These are phyloP conservation scores for Micoletzkya japonica DNA, from an alignment of 2,888 invertebrate species.

Conservation along the genomic window DNA sequence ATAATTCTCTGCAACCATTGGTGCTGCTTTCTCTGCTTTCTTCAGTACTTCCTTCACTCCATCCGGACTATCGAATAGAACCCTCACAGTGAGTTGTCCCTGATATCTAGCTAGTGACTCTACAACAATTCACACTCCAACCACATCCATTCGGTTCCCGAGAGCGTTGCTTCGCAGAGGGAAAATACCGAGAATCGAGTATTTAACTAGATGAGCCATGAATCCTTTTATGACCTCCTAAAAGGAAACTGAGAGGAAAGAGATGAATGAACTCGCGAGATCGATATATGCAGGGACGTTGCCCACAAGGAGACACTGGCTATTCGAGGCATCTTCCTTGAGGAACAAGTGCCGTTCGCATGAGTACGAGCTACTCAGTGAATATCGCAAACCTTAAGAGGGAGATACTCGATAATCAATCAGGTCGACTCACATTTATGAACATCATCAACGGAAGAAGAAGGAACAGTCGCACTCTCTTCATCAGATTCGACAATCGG, in stretches of 20 bases:
- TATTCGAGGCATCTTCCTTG: constrained; percentile 22
- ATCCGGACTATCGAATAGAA: neutral
- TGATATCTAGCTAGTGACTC: too few relatives aligned
- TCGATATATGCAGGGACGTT: constrained; percentile 23
- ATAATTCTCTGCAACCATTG: constrained; percentile 18
- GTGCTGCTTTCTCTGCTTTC: constrained; percentile 10
- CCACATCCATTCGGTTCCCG: constrained; percentile 7
- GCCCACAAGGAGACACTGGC: constrained; percentile 6
- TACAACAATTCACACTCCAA: too few relatives aligned
- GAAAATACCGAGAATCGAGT: constrained; percentile 7
- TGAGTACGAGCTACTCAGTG: constrained; percentile 1
- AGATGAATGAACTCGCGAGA: constrained; percentile 8
- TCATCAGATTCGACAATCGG: constrained; percentile 5
- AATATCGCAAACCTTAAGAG: constrained; percentile 10
- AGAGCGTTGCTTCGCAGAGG: constrained; percentile 17
- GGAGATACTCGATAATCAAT: neutral
- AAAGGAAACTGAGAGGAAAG: neutral
- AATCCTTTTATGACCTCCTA: constrained; percentile 20
- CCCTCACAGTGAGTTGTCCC: constrained; percentile 20
- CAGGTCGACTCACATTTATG: constrained; percentile 17
- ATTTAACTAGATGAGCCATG: constrained; percentile 5
- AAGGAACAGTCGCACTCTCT: neutral
- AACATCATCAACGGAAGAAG: neutral
- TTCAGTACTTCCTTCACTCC: constrained; percentile 10
- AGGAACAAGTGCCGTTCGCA: constrained; percentile 20